Percentiles rank a stretch among this genome's conserved stretches.
These are phyloP conservation scores for Conus ventricosus DNA, from an alignment of 1,140 invertebrate genomes.

Conservation along the genomic window DNA sequence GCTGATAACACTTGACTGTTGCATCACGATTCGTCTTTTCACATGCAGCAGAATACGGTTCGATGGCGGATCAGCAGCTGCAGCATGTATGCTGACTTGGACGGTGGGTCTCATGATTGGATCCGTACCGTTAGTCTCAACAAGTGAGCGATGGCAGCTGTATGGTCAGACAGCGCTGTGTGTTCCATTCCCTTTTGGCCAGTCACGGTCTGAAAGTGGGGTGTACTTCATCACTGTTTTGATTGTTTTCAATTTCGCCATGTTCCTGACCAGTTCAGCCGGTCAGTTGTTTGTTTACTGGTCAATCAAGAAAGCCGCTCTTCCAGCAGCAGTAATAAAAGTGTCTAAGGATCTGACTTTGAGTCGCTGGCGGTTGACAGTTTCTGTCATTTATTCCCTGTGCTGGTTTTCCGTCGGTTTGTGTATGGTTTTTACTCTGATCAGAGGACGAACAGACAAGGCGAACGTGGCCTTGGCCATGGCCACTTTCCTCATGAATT, in stretches of 20 bases:
- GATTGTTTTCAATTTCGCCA: constrained; percentile 42
- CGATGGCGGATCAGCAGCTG: constrained; percentile 26
- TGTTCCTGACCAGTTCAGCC: constrained; percentile 41
- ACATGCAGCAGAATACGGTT: constrained; percentile 48
- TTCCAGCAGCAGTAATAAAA: constrained; percentile 3
- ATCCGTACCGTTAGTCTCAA: constrained; percentile 36
- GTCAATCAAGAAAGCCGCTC: constrained; percentile 16
- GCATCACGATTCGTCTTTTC: constrained; percentile 53
- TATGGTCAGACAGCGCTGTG: constrained; percentile 50
- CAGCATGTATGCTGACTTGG: constrained; percentile 27
- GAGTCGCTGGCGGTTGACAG: constrained; percentile 35
- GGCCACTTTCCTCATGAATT: constrained; percentile 42
- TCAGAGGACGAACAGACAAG: background rate
- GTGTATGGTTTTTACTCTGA: constrained; percentile 44
- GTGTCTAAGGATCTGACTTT: constrained; percentile 37
- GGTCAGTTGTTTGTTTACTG: constrained; percentile 50
- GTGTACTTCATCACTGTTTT: constrained; percentile 48
- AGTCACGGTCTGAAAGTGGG: constrained; percentile 26
- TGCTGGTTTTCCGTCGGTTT: constrained; percentile 53
- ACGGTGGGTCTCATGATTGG: constrained; percentile 35
- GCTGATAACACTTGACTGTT: constrained; percentile 50
- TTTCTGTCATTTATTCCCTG: constrained; percentile 46
- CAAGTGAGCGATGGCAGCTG: constrained; percentile 34
- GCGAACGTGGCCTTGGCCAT: constrained; percentile 20
- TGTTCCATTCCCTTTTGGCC: constrained; percentile 46